Percentiles rank a stretch among this genome's conserved stretches.
These are phyloP conservation scores for Elysia crispata DNA, from an alignment of 2,888 invertebrate species.

Conservation along the genomic window DNA sequence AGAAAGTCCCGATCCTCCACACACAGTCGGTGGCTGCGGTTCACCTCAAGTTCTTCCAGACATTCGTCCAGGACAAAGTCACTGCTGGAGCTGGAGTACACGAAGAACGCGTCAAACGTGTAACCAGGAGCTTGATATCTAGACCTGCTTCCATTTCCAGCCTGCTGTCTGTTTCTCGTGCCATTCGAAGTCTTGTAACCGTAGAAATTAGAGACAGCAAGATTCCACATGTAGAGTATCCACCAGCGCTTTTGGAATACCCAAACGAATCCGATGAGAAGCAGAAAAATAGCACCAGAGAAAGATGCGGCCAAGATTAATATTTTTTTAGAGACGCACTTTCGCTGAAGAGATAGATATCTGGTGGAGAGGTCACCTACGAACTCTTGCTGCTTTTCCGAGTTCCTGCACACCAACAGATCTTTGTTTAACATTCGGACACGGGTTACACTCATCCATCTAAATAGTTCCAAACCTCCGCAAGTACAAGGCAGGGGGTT, in stretches of 20 bases:
- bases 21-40: conserved; percentile 40
- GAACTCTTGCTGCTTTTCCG: neutral
- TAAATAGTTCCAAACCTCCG: conserved; percentile 18
- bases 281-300: neutral
- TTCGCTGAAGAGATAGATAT: neutral
- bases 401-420: conserved; percentile 13
- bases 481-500: conserved; percentile 37
- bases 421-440: conserved; percentile 20
- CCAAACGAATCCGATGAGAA: neutral
- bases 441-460: conserved; percentile 28
- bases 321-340: conserved; percentile 12
- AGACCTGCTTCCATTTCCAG: too few species aligned
- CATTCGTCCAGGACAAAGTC: conserved; percentile 36
- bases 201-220: neutral
- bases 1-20: conserved; percentile 42
- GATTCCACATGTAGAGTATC: conserved; percentile 30
- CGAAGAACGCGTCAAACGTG: conserved; percentile 40
- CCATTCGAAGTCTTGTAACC: neutral
- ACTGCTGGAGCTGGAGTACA: conserved; percentile 19
- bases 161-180: too few species aligned
- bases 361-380: conserved; percentile 5
- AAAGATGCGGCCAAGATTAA: neutral
- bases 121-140: too few species aligned
- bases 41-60: conserved; percentile 29
- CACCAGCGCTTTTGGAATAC: conserved; percentile 31